phyloP scores from a whole-genome alignment of 2,888 invertebrate species.

The Blomia tropicalis region DNA sequence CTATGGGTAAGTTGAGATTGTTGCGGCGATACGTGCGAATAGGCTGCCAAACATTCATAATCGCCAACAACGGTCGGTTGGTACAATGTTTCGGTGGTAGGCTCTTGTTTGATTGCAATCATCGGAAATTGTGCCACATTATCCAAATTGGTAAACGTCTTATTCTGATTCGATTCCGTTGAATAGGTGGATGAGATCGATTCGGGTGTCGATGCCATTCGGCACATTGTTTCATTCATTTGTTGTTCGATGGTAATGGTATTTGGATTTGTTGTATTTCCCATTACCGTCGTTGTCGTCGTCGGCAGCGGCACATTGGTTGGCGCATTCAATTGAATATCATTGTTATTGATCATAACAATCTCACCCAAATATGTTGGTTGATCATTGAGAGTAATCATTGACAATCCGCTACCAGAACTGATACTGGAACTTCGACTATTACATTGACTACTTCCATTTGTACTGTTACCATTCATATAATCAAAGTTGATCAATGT shows the following conservation, averaged over 20 bases:
- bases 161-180: background rate
- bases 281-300: too few relatives aligned
- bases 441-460: background rate
- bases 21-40: background rate
- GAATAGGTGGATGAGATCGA: background rate
- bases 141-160: background rate
- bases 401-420: background rate
- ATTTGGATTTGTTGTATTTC: too few relatives aligned
- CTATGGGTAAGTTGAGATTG: background rate
- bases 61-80: conserved; percentile 3
- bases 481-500: background rate
- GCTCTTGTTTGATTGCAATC: conserved; percentile 1
- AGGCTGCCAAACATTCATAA: background rate
- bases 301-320: too few relatives aligned
- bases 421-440: background rate
- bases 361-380: background rate
- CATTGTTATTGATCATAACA: background rate
- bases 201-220: background rate
- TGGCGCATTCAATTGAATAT: too few relatives aligned
- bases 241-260: too few relatives aligned
- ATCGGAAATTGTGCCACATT: background rate
- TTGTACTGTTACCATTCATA: background rate
- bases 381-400: too few relatives aligned
- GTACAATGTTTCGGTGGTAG: background rate
- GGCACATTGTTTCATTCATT: too few relatives aligned